These are phyloP conservation scores for Erinaceus europaeus DNA, from an alignment of 2,113 vertebrate genomes.

Conservation along the genomic window DNA sequence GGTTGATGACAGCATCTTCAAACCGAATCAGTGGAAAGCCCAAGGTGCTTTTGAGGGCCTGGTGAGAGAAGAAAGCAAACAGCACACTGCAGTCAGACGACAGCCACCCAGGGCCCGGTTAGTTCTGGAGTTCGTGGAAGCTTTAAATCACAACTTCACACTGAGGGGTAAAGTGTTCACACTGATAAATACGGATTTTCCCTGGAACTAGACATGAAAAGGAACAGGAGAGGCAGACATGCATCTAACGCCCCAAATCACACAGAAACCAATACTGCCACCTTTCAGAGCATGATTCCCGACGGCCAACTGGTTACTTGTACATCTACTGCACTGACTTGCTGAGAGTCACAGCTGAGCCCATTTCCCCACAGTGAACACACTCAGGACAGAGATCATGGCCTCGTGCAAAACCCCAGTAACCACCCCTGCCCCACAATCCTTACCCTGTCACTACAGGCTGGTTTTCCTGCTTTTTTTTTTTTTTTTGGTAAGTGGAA, in stretches of 20 bases:
- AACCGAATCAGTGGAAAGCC: conserved; percentile 95
- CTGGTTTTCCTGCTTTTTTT: too few species aligned
- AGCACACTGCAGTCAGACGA: neutral
- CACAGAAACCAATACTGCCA: neutral
- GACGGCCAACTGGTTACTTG: neutral
- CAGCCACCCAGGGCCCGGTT: neutral
- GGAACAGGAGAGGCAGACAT: neutral
- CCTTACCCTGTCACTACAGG: neutral
- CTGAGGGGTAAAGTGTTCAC: neutral
- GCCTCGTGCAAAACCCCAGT: neutral
- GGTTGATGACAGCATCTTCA: conserved; percentile 95
- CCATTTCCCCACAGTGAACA: neutral
- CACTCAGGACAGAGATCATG: neutral
- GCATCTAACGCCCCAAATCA: neutral
- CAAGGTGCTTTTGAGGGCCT: conserved; percentile 94
- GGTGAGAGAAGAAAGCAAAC: conserved; percentile 46
- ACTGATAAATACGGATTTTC: conserved; percentile 9
- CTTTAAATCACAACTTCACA: neutral
- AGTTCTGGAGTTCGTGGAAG: conserved; percentile 13
- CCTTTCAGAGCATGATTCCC: neutral
- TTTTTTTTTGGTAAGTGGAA: too few species aligned
- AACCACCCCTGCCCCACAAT: neutral
- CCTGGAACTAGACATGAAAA: conserved; percentile 17
- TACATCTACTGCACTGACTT: neutral
- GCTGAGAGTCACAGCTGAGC: too few species aligned